Percentiles rank a stretch among this genome's conserved stretches.
These are phyloP conservation scores for Clitarchus hookeri DNA, from an alignment of 2,888 invertebrate species.

Conservation along the genomic window DNA sequence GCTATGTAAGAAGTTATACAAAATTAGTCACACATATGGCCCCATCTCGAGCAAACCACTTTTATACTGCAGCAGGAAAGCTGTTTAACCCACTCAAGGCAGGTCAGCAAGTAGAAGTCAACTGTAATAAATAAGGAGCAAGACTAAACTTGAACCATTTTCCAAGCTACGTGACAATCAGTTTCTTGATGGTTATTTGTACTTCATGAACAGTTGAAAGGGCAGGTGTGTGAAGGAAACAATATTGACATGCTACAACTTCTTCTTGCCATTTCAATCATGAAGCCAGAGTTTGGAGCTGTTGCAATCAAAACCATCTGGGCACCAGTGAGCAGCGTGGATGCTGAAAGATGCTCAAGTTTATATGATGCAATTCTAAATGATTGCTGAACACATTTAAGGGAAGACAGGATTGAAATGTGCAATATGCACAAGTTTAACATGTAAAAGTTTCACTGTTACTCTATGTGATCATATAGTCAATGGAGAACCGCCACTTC, in stretches of 20 bases:
- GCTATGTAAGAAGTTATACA: neutral
- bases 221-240: neutral
- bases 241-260: neutral
- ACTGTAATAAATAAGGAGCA: neutral
- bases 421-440: too few species aligned
- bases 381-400: neutral
- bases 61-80: neutral
- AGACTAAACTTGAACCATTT: neutral
- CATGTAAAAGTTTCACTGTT: too few species aligned
- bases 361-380: neutral
- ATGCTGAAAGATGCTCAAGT: neutral
- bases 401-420: too few species aligned
- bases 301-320: neutral
- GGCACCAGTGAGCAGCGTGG: neutral
- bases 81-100: neutral
- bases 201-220: neutral
- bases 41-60: constrained; percentile 14
- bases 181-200: neutral
- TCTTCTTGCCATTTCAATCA: neutral
- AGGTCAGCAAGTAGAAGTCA: neutral
- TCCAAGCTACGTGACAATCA: neutral
- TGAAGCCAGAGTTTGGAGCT: neutral
- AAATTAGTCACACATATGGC: constrained; percentile 18
- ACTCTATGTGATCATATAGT: too few species aligned
- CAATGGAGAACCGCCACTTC: too few species aligned